Base-by-base conservation (phyloP, 2,113 vertebrate species). In the Salvelinus alpinus region DNA sequence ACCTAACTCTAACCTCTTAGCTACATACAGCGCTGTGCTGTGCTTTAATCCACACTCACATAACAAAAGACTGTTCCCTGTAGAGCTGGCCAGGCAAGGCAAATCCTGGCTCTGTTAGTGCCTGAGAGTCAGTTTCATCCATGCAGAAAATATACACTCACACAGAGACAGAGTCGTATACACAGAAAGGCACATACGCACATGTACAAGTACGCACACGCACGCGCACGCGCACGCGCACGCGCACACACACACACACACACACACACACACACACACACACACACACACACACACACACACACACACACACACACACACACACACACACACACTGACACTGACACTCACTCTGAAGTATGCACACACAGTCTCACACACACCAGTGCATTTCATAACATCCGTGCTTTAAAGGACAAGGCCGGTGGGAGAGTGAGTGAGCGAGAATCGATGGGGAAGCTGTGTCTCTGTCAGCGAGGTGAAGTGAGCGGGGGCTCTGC, bases 331-430 rank as follows among this genome's bases (percentile, higher is more conserved):
- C 59, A 67, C 67, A 38, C 34, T 5, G 5, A 38, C 7, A 31
- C 31, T 5, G 4, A 31, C 31, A 31, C 31, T 31, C 4, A 31
- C 34, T 34, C 34, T 34, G 34, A 34, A 6, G 38, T 44, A 44
- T 6, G 34, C 38, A 2, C 38, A 44, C 38, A 44, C 38, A 80
- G 29, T 38, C 77, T 64, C 76, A 76, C 48, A 68, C 64, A 66
- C 65, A 71, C 48, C 70, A 68, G 14, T 62, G 70, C 65, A 59
- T 67, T 44, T 86, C 84, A 86, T 80, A 82, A 87, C 85, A 57
- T 74, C 62, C 31, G 31, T 83, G 86, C 84, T 89, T 86, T 88
- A 88, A 91, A 90, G 90, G 86, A 91, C 90, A 91, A 78, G 88
- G 84, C 85, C 88, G 72, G 68, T 69, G 88, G 88, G 88, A 87